Base-by-base conservation (phyloP, 1,140 invertebrate genomes). In the Chironomus tepperi region DNA sequence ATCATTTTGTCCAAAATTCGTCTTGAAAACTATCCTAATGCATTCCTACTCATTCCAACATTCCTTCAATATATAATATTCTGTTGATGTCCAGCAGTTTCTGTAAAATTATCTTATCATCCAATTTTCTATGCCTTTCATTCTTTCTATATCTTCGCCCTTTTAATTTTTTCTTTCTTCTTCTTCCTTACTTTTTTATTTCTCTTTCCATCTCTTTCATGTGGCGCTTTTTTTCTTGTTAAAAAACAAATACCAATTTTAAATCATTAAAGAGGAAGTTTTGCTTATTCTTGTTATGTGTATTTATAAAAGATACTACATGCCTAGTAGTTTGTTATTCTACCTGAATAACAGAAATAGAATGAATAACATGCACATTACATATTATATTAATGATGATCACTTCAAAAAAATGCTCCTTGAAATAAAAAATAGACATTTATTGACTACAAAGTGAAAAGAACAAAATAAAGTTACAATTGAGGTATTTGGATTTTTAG, bases 201-300 rank as follows among this genome's bases (percentile, higher is more conserved):
- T 34, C 24, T 34, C 24, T 34, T 34, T 34, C 24, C 24, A 34
- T 34, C 24, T 34, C 24, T 70, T 70, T 70, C 19, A 70, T 19
- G 16, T 21, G 65, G 65, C 65, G 19, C 19, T 70, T 18, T 19
- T 70, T 19, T 70, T 70, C 65, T 70, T 21, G 65, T 70, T 70
- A 70, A 70, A 70, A 70, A 70, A 70, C 65, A 70, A 70, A 70
- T 70, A 70, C n/a, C 65, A 70, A 70, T 70, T 70, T 70, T 57
- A 57, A 70, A 21, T 70, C 65, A 70, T 70, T 70, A 70, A 18
- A 18, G 65, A 70, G 65, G 65, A 70, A 70, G 65, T 70, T 70
- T 70, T 21, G 7, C 18, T 70, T 18, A 5, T 70, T 8, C 24
- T 34, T 34, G 24, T 34, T 34, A 34, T 34, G 24, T 34, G 24